Evolutionary conservation across 2,113 vertebrate species (phyloP), one percentile per base, ranked within the genome.

Genomic region (Ailurus styani): DNA sequence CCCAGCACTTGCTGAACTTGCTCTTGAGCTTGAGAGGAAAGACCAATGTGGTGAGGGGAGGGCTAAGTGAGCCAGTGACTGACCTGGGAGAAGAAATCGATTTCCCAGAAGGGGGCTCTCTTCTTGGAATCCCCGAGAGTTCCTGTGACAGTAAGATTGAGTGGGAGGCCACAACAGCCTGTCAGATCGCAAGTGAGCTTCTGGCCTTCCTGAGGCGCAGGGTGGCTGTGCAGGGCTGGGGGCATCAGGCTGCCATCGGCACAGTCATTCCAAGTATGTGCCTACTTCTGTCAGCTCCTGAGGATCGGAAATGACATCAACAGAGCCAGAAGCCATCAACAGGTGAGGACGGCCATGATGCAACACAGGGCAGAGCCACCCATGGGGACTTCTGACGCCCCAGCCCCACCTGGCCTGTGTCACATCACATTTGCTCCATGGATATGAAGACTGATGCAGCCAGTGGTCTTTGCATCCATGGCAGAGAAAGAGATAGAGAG

Each of bases 141-240:
- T 82, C 42, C 25, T 40, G 84, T 95, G 96, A 90, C 97, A 96
- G 66, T 81, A 70, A 85, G 87, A 95, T 95, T 87, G 96, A 94
- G 94, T 55, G 75, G 93, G 86, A 96, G 93, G 95, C 60, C 79
- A 20, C 0, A 15, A 11, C 78, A 57, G 62, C 90, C 96, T 85
- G 87, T 87, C 96, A 93, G 2, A 52, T 29, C 27, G 73, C 37
- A 78, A 62, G 73, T 1, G 4, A 8, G 87, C 29, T 40, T 86
- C 55, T 90, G 82, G 66, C 75, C 57, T 0, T 23, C 95, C 72
- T 0, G 42, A 66, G 57, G 88, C 37, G 54, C 66, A 34, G 34
- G 94, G 50, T 40, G 31, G 83, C 60, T 64, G 60, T 88, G 68
- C 21, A 37, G 62, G 68, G 42, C 70, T 3, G 14, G 84, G 81